Conservation (phyloP, 1,140 invertebrate genomes). For the Drosophila cardini region DNA sequence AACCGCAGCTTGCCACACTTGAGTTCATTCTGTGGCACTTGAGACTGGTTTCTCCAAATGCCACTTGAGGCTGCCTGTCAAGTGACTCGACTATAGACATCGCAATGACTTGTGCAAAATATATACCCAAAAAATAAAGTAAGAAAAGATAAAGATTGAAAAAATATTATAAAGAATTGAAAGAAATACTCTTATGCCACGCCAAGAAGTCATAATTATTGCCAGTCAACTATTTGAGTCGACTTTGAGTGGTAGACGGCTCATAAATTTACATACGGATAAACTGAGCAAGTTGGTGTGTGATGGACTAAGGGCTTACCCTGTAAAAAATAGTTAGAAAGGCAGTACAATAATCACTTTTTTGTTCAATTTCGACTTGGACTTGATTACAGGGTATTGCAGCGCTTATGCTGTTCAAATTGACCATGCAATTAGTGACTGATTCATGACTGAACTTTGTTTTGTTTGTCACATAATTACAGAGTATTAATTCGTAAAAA, state of each 20-base stretch:
- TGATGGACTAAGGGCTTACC: background rate
- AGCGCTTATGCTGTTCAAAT: no score
- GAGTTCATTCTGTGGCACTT: slow-evolving; percentile 73
- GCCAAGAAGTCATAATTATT: slow-evolving; percentile 80
- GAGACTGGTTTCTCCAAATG: slow-evolving; percentile 81
- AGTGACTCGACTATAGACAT: slow-evolving; percentile 69
- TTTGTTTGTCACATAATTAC: no score
- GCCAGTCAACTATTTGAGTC: slow-evolving; percentile 69
- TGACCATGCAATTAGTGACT: no score
- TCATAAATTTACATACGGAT: slow-evolving; percentile 47
- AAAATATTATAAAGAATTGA: slow-evolving; percentile 32
- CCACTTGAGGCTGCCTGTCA: slow-evolving; percentile 76
- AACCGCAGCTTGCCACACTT: slow-evolving; percentile 60
- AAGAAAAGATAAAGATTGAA: slow-evolving; percentile 17
- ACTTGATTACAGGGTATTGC: no score
- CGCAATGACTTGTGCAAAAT: slow-evolving; percentile 73
- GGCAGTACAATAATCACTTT: no score
- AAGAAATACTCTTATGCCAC: slow-evolving; percentile 51
- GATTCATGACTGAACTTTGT: no score
- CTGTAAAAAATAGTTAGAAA: background rate
- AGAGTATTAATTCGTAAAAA: no score
- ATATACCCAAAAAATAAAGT: slow-evolving; percentile 39
- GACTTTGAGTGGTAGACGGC: slow-evolving; percentile 37
- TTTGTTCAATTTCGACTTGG: no score
- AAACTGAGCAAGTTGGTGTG: background rate